Conservation (phyloP, 2,113 vertebrate species). For the Cryptotis parvus region DNA sequence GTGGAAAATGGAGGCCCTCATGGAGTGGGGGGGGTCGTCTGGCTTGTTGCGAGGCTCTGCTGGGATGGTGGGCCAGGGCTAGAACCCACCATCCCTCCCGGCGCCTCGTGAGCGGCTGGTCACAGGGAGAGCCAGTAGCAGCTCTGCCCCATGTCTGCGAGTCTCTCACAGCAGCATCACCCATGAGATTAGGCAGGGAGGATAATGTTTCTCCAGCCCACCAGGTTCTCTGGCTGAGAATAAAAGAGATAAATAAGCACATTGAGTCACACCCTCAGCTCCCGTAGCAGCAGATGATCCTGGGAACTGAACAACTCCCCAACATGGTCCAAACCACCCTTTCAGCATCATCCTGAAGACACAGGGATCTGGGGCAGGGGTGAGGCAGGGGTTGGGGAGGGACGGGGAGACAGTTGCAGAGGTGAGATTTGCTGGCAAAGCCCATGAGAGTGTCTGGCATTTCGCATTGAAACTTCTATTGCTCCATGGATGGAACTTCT, state of each 20-base stretch:
- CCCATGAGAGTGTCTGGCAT: too few relatives aligned
- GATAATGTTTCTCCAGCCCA: not conserved
- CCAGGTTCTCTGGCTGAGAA: not conserved
- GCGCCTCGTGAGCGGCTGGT: too few relatives aligned
- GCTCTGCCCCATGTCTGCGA: too few relatives aligned
- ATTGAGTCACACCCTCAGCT: not conserved
- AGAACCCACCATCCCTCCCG: too few relatives aligned
- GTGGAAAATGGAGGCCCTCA: too few relatives aligned
- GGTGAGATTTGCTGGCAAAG: not conserved
- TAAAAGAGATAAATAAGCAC: not conserved
- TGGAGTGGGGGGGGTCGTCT: too few relatives aligned
- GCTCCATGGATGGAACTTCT: too few relatives aligned
- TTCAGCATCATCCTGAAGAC: not conserved
- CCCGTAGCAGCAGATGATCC: not conserved
- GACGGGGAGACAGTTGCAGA: not conserved
- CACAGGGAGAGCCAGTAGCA: too few relatives aligned
- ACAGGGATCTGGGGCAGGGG: not conserved
- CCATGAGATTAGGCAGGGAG: not conserved
- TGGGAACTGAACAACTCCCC: not conserved
- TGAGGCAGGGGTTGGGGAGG: too few relatives aligned
- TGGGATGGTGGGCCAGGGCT: too few relatives aligned
- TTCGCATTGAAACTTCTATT: too few relatives aligned
- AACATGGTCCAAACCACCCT: not conserved
- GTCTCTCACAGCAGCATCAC: not conserved
- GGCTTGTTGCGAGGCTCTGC: too few relatives aligned